phyloP scores from a whole-genome alignment of 64 coral and sea anemone genomes.

The Platygyra sinensis region DNA sequence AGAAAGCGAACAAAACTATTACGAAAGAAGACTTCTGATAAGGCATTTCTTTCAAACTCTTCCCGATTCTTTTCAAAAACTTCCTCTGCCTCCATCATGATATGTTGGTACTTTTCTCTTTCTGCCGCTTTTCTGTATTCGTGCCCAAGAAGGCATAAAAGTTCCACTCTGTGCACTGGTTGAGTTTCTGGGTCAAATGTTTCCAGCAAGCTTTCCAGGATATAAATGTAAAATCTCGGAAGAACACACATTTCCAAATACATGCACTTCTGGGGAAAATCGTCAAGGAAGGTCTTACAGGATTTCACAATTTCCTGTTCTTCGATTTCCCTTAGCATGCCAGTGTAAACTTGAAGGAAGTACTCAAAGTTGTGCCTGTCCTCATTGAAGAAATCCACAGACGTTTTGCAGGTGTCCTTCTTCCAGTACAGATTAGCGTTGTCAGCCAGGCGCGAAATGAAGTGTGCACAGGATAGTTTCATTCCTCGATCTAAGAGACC shows the following conservation, averaged over 20 bases:
- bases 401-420: constrained; percentile 38
- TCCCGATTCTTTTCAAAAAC: not conserved
- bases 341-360: not conserved
- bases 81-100: not conserved
- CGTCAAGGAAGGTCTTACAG: not conserved
- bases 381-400: constrained; percentile 18
- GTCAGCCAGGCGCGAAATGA: not conserved
- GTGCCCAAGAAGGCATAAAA: not conserved
- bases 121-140: constrained; percentile 5
- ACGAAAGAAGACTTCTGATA: constrained; percentile 3
- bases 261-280: constrained; percentile 1
- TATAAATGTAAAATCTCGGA: not conserved
- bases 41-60: not conserved
- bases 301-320: not conserved
- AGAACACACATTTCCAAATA: constrained; percentile 38
- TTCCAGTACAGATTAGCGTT: constrained; percentile 29
- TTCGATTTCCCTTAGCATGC: not conserved
- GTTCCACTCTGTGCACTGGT: not conserved
- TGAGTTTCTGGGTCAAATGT: not conserved
- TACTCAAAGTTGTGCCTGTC: constrained; percentile 28
- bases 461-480: constrained; percentile 13
- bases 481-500: not conserved
- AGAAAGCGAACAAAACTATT: constrained; percentile 24
- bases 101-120: constrained; percentile 27
- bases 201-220: not conserved